Evolutionary conservation across 2,888 invertebrate genomes (phyloP).

Genomic region (Liopterus haemorrhoidalis): DNA sequence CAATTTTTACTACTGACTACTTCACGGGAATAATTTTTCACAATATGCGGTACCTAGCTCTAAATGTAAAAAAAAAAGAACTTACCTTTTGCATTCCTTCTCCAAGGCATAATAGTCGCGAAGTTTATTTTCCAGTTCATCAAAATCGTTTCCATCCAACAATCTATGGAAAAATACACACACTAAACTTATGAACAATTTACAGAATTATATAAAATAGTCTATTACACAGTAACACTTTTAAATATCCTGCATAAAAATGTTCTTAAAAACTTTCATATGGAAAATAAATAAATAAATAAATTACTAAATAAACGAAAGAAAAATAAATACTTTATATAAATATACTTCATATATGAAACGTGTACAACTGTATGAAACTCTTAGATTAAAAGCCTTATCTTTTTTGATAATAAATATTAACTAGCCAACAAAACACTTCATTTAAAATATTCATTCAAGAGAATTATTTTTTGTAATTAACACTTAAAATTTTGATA

Average conservation of each 20-base stretch:
- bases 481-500: too few species aligned
- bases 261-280: too few species aligned
- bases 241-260: too few species aligned
- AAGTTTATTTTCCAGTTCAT: constrained; percentile 70
- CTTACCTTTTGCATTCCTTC: constrained; percentile 57
- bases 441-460: too few species aligned
- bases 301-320: neutral
- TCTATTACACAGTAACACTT: too few species aligned
- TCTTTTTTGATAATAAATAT: too few species aligned
- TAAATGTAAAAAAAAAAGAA: constrained; percentile 25
- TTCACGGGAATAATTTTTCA: neutral
- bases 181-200: too few species aligned
- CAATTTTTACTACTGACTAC: neutral
- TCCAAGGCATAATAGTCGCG: constrained; percentile 74
- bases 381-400: too few species aligned
- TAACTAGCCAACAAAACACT: too few species aligned
- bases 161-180: constrained; percentile 47
- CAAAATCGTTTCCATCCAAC: constrained; percentile 65
- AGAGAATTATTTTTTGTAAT: too few species aligned
- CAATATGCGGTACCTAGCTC: constrained; percentile 3
- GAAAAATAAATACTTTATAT: neutral
- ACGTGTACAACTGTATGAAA: too few species aligned
- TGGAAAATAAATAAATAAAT: neutral
- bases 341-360: too few species aligned
- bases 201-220: constrained; percentile 10